These are phyloP conservation scores for Grammomys surdaster DNA, from an alignment of 2,113 vertebrate species.

Conservation along the genomic window DNA sequence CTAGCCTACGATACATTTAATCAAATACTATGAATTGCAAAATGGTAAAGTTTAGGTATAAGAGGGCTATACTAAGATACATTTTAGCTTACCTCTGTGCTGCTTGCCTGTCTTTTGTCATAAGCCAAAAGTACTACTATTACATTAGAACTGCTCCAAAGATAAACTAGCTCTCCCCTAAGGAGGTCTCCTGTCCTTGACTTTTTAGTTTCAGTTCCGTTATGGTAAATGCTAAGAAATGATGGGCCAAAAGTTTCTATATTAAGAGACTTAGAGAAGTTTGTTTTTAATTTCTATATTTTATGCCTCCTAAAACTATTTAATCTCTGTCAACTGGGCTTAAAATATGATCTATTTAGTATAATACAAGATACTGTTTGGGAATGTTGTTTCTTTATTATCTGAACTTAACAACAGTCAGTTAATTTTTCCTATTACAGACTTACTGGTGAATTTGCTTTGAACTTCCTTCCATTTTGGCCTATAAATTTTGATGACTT, in stretches of 20 bases:
- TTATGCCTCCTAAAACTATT: slow-evolving; percentile 50
- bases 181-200: neutral
- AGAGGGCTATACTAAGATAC: neutral
- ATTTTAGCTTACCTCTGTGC: neutral
- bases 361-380: slow-evolving; percentile 1
- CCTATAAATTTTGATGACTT: slow-evolving; percentile 40
- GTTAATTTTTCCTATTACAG: slow-evolving; percentile 30
- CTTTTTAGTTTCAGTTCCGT: neutral
- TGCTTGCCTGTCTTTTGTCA: neutral
- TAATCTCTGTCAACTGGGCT: slow-evolving; percentile 50
- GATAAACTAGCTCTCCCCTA: neutral
- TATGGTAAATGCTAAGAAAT: neutral
- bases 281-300: slow-evolving; percentile 59
- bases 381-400: slow-evolving; percentile 28
- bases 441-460: slow-evolving; percentile 46
- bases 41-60: neutral
- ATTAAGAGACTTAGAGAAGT: slow-evolving; percentile 38
- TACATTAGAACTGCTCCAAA: neutral
- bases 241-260: neutral
- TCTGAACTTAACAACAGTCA: slow-evolving; percentile 22
- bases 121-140: neutral
- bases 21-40: neutral
- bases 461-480: neutral
- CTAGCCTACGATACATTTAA: neutral
- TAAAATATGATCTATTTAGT: slow-evolving; percentile 38